Conservation (phyloP, 2,888 invertebrate genomes). For the Deroplatys truncata region DNA sequence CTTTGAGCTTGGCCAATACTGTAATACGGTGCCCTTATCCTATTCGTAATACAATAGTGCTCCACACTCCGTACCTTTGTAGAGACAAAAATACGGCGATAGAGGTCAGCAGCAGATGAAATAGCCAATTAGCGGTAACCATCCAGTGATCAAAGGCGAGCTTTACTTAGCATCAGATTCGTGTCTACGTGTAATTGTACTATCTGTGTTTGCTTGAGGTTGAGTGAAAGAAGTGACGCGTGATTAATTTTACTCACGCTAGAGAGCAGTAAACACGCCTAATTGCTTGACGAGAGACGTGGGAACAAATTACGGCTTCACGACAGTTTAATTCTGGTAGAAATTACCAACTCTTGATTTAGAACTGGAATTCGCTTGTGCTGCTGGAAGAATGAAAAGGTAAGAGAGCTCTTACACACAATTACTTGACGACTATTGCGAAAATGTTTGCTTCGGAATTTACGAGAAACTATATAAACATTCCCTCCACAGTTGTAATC, state of each 20-base stretch:
- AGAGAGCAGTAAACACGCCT: background rate
- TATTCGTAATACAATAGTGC: too few species aligned
- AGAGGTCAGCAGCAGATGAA: background rate
- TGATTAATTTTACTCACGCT: background rate
- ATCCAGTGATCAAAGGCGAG: background rate
- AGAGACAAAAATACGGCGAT: background rate
- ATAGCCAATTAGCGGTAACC: background rate
- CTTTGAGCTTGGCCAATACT: too few species aligned
- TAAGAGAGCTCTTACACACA: too few species aligned
- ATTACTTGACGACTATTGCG: too few species aligned
- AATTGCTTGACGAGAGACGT: background rate
- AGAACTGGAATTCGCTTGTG: background rate
- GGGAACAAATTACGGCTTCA: background rate
- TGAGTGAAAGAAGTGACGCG: background rate
- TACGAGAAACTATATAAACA: too few species aligned
- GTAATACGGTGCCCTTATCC: too few species aligned
- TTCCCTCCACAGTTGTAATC: too few species aligned
- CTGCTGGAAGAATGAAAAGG: background rate
- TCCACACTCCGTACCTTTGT: too few species aligned
- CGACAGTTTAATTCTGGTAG: background rate
- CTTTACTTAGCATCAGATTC: background rate
- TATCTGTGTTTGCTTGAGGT: background rate
- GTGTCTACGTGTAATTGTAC: background rate
- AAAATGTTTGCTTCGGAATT: too few species aligned
- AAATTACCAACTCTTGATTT: background rate